These are phyloP conservation scores for Ctenoplectra terminalis DNA, from an alignment of 1,140 invertebrate genomes.

Conservation along the genomic window DNA sequence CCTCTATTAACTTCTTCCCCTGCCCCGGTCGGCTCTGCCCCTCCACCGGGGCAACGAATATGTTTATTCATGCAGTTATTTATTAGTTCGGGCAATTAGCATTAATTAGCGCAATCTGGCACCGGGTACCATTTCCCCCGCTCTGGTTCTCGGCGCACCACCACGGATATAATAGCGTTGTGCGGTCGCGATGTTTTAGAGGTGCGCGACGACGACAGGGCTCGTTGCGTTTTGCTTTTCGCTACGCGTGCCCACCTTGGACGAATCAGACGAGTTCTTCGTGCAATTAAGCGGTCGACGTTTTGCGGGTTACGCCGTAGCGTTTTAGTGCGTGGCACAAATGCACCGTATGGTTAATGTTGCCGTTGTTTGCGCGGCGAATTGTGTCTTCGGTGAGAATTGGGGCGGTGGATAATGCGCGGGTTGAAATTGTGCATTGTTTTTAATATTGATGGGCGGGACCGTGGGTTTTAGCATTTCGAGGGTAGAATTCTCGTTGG, in stretches of 20 bases:
- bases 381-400: not conserved
- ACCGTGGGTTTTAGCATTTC: no score
- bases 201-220: conserved; percentile 18
- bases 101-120: conserved; percentile 80
- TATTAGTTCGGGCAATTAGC: conserved; percentile 80
- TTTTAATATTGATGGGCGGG: no score
- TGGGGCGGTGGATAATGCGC: not conserved
- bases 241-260: not conserved
- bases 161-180: conserved; percentile 50
- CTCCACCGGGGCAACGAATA: conserved; percentile 61
- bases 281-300: not conserved
- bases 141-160: conserved; percentile 38
- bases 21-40: not conserved
- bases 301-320: not conserved
- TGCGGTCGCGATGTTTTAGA: conserved; percentile 62
- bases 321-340: not conserved
- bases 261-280: not conserved
- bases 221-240: not conserved
- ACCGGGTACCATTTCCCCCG: conserved; percentile 36
- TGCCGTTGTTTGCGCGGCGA: not conserved
- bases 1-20: conserved; percentile 44
- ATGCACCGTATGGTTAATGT: not conserved
- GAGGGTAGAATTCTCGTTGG: no score
- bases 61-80: conserved; percentile 78
- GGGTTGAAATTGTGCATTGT: not conserved